These are phyloP conservation scores for Carposina sasakii DNA, from an alignment of 1,140 invertebrate genomes.

Conservation along the genomic window DNA sequence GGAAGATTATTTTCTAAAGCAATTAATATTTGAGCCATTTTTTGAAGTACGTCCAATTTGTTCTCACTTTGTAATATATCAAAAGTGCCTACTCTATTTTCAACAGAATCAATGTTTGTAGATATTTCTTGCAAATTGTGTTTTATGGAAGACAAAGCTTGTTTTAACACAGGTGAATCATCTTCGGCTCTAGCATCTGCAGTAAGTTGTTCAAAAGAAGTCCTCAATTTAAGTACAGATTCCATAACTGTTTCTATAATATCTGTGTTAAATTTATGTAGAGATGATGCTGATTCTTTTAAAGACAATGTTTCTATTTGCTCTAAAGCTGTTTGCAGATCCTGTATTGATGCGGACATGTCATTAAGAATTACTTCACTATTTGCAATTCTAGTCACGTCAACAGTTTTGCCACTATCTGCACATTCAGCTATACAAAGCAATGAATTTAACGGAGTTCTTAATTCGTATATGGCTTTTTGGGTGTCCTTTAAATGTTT, in stretches of 20 bases:
- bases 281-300: constrained; percentile 39
- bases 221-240: constrained; percentile 51
- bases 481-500: constrained; percentile 69
- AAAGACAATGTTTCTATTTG: constrained; percentile 58
- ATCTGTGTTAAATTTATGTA: constrained; percentile 55
- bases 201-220: constrained; percentile 53
- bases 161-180: constrained; percentile 30
- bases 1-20: constrained; percentile 61
- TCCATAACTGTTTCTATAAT: constrained; percentile 60
- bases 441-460: constrained; percentile 50
- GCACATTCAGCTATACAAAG: constrained; percentile 46
- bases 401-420: constrained; percentile 28
- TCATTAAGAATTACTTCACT: constrained; percentile 58
- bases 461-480: constrained; percentile 64
- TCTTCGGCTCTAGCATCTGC: constrained; percentile 34
- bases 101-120: constrained; percentile 36
- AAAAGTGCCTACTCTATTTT: constrained; percentile 44
- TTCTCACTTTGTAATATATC: constrained; percentile 61
- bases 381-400: constrained; percentile 31
- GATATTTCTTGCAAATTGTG: constrained; percentile 49
- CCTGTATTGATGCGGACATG: constrained; percentile 71
- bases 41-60: constrained; percentile 65
- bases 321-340: constrained; percentile 67
- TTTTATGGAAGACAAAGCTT: constrained; percentile 43
- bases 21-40: constrained; percentile 70